Percentiles rank a stretch among this genome's conserved stretches.
Evolutionary conservation across 1,140 invertebrate genomes (phyloP).

Genomic region (Listronotus bonariensis): DNA sequence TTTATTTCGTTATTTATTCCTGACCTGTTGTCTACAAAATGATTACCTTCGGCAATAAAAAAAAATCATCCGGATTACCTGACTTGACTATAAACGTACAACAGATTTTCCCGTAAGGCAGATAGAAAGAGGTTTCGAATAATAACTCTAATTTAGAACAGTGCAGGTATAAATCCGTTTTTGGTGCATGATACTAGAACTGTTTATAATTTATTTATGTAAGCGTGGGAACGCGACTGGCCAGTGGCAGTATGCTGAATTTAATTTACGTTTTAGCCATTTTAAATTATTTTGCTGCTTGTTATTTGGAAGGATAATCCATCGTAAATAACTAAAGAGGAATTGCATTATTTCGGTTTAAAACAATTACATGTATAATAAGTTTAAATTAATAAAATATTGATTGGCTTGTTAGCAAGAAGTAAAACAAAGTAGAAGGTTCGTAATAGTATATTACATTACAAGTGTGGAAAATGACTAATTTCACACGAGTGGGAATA

Average conservation of each 20-base stretch:
- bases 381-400: no score
- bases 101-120: conserved; percentile 32
- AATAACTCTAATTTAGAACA: conserved; percentile 34
- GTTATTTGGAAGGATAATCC: no score
- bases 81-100: conserved; percentile 26
- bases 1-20: not conserved
- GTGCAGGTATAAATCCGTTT: conserved; percentile 32
- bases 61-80: conserved; percentile 21
- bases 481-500: no score
- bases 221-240: conserved; percentile 27
- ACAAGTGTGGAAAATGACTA: no score
- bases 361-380: no score
- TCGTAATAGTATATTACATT: no score
- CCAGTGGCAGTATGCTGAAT: conserved; percentile 19
- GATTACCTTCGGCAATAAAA: conserved; percentile 7
- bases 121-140: conserved; percentile 24
- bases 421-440: no score
- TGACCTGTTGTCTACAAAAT: conserved; percentile 13
- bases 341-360: no score
- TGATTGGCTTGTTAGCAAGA: no score
- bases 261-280: conserved; percentile 22
- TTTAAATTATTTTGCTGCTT: no score
- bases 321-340: no score
- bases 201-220: conserved; percentile 32
- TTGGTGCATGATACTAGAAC: conserved; percentile 28